Evolutionary conservation across 2,888 invertebrate genomes (phyloP), one percentile per base, ranked within the genome.

Genomic region (Sisyra terminalis): DNA sequence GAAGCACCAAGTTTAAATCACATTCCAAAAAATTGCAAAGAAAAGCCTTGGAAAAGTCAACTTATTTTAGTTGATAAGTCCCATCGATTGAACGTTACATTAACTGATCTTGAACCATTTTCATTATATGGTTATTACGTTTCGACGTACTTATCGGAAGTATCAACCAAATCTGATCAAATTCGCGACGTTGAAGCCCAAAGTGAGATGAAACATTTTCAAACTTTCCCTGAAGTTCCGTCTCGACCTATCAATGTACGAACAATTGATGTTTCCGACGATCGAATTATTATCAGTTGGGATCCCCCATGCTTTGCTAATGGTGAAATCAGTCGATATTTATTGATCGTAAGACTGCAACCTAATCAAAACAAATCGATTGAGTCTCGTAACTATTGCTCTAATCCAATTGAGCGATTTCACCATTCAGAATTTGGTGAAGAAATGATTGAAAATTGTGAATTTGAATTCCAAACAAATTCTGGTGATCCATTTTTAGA

Each of bases 101-200:
- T 73, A 15, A 53, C 59, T 0, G 59, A 67, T 37, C 60, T 87
- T 13, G 64, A 71, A 45, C 77, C 81, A 0, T 73, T 68, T 56
- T 81, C 81, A 0, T 67, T 67, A 37, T 90, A 90, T 57, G 81
- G 77, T 0, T 73, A 73, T 44, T 80, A 82, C 54, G 71, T 89
- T 9, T 75, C 78, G 54, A 77, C 79, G 0, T 56, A 64, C 4
- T 56, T 70, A 9, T 49, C 59, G 9, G 66, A 68, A 50, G 61
- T 72, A 48, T 59, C 55, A 36, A 70, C 72, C 4, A 51, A 58
- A 9, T 59, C 63, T 17, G 55, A 60, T 31, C 56, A 62, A 49
- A 65, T 66, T 11, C 65, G 64, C 47, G 55, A 58, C 38, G 60
- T 60, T 30, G 74, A 74, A 1, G 75, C 72, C 4, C 72, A 75